Evolutionary conservation across 2,888 invertebrate genomes (phyloP), one percentile per base, ranked within the genome.

Genomic region (Cacoxenus indagator): DNA sequence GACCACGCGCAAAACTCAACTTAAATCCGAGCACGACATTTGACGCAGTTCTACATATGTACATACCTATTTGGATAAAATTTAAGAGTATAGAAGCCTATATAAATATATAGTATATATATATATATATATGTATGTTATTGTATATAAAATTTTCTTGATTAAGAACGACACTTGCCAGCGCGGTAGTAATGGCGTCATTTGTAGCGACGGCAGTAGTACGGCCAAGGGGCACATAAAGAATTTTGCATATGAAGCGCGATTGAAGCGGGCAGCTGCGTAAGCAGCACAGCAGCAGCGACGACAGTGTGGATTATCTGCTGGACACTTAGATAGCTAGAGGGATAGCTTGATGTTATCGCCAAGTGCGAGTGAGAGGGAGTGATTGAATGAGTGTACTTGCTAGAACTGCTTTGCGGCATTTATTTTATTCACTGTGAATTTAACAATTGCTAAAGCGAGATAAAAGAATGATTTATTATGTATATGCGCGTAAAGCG

Each of bases 81-180:
- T n/a, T n/a, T n/a, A n/a, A n/a, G n/a, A n/a, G n/a, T n/a, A n/a
- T n/a, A n/a, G n/a, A n/a, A n/a, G n/a, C n/a, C n/a, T 37, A 55
- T 31, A 43, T 1, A 51, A 11, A 14, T 29, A 51, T 22, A 31
- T 48, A 45, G 24, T 69, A 67, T 61, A 70, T 71, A 64, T 76
- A n/a, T 68, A 65, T 66, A 68, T 54, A 43, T 72, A 26, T 51
- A 22, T 17, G 22, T 51, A 19, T 27, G 48, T 14, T 11, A 61
- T 62, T 69, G 70, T 69, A 67, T 72, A 68, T 67, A 29, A 46
- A 64, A 62, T 4, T 59, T 27, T 43, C 26, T 80, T 82, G 78
- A 85, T 83, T 83, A 83, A 81, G 78, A 80, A 67, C 75, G 83
- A 78, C 84, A 77, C 76, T 74, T 78, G 70, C 65, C 51, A 51